Evolutionary conservation across 64 coral and sea anemone species (phyloP), one percentile per base, ranked within the genome.

Genomic region (Hydrozoanthus tunicans): DNA sequence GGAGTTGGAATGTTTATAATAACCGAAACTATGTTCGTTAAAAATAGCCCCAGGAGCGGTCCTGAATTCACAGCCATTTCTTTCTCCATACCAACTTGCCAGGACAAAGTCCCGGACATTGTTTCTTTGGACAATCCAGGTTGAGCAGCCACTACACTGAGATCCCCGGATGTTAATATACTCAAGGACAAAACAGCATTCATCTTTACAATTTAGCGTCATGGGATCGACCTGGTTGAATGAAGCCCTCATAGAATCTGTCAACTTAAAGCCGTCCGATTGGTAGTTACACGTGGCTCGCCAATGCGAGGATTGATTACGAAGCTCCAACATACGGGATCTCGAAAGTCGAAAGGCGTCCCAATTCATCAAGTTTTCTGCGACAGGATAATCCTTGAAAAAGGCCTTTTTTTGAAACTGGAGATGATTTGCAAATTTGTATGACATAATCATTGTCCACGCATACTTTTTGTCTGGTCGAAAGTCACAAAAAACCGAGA

Each of bases 401-500:
- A 58, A 89, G 15, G n/a, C 23, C 12, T 65, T 52, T 43, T 55
- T 17, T 13, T 80, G 55, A 62, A 90, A 63, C 6, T 55, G 52
- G 9, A 68, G 27, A 51, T 64, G 77, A 23, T 90, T 90, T 52
- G 76, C 62, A 15, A 80, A 80, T 5, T 53, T 80, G 59, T 79
- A 90, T 20, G 89, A 90, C 76, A 79, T 62, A 11, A 90, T 69
- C 89, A 90, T 56, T 60, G 77, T 90, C 89, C 89, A 90, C 2
- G 89, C 76, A 60, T 79, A 80, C 10, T 57, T 79, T 79, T 9
- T 5, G 15, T 24, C 15, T 10, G 17, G 78, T 3, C 79, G 17
- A 90, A 90, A 90, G 15, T 90, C 89, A 32, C 89, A 90, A 59
- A 79, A 90, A 51, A 90, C 75, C 17, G 62, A 6, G 58, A 90